Percentiles rank a stretch among this genome's conserved stretches.
Evolutionary conservation across 2,888 invertebrate genomes (phyloP).

Genomic region (Imbricaverruca yamaguchii): DNA sequence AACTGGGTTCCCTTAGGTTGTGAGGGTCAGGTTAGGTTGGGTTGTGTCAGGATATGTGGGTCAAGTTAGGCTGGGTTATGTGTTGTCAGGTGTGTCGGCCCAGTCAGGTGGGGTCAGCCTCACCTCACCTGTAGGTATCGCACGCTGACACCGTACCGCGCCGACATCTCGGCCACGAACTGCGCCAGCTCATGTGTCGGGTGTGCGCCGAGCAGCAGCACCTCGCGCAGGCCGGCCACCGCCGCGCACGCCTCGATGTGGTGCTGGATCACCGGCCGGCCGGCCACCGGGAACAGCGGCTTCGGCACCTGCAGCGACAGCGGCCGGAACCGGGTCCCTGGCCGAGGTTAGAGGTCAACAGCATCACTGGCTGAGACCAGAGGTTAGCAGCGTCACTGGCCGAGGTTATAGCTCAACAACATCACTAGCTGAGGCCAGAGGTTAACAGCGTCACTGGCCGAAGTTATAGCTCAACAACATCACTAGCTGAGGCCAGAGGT

Average conservation of each 20-base stretch:
- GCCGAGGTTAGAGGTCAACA: slow-evolving; percentile 29
- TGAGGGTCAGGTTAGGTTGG: too few relatives aligned
- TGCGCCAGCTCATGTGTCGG: slow-evolving; percentile 72
- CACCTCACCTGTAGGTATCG: slow-evolving; percentile 47
- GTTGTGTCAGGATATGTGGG: too few relatives aligned
- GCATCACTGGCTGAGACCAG: neutral
- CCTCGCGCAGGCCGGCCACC: slow-evolving; percentile 73
- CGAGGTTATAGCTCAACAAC: neutral
- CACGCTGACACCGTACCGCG: slow-evolving; percentile 69
- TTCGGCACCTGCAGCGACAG: slow-evolving; percentile 95
- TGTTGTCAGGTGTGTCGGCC: too few relatives aligned
- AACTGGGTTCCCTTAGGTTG: too few relatives aligned
- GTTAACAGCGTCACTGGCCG: slow-evolving; percentile 33
- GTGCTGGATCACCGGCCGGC: slow-evolving; percentile 90
- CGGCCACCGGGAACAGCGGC: slow-evolving; percentile 94
- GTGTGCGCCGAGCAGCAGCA: slow-evolving; percentile 90
- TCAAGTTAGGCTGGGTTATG: too few relatives aligned
- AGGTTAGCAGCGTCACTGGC: too few relatives aligned
- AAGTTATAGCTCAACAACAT: too few relatives aligned
- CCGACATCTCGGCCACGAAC: slow-evolving; percentile 79
- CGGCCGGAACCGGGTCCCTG: slow-evolving; percentile 94
- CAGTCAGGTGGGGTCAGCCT: too few relatives aligned
- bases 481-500: neutral
- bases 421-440: too few relatives aligned
- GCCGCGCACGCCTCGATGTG: slow-evolving; percentile 85